Conservation (phyloP, 2,797 vertebrate genomes). For the Alfaro cultratus region DNA sequence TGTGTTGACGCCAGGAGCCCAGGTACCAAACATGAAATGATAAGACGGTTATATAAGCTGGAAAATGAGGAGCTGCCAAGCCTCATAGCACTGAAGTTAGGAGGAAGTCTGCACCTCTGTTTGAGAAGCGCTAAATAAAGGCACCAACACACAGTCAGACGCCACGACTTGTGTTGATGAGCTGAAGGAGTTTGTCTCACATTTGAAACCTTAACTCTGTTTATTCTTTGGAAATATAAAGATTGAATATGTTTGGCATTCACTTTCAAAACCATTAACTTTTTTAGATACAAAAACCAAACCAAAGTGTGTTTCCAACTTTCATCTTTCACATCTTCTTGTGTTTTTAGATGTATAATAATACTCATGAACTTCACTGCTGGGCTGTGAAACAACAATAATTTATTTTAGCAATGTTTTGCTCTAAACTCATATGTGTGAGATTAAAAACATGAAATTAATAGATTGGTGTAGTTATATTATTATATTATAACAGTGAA, state of each 20-base stretch:
- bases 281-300: background rate
- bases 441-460: background rate
- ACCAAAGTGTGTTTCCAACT: background rate
- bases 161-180: conserved; percentile 16
- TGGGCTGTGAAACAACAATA: background rate
- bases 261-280: conserved; percentile 3
- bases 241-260: conserved; percentile 3
- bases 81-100: background rate
- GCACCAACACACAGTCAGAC: background rate
- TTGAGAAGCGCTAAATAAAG: conserved; percentile 39
- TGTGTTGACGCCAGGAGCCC: conserved; percentile 15
- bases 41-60: conserved; percentile 39
- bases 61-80: conserved; percentile 26
- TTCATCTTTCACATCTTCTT: conserved; percentile 8
- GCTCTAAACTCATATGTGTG: background rate
- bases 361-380: background rate
- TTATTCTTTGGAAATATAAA: conserved; percentile 7
- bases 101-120: conserved; percentile 23
- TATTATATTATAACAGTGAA: background rate
- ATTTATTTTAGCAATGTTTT: background rate
- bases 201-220: conserved; percentile 2
- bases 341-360: background rate
- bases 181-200: background rate
- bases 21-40: conserved; percentile 30
- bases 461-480: background rate